Percentiles rank a stretch among this genome's conserved stretches.
Evolutionary conservation across 2,797 vertebrate genomes (phyloP).

Genomic region (Tarsius wallacei): DNA sequence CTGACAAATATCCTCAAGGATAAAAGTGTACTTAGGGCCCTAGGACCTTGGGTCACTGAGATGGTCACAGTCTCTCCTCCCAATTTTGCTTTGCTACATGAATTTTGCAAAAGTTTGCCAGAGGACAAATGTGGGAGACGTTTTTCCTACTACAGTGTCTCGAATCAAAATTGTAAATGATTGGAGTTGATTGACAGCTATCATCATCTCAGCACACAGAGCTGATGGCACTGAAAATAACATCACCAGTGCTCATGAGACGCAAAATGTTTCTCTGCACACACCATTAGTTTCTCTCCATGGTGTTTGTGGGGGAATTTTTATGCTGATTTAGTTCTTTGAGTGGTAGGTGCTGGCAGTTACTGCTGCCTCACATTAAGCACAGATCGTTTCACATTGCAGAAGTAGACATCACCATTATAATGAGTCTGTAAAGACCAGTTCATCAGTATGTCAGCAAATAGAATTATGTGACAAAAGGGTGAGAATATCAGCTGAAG

Average conservation of each 20-base stretch:
- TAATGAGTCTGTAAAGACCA: neutral
- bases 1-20: neutral
- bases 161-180: neutral
- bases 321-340: slow-evolving; percentile 51
- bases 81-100: neutral
- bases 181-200: slow-evolving; percentile 70
- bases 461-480: neutral
- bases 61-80: neutral
- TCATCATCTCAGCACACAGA: neutral
- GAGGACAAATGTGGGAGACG: neutral
- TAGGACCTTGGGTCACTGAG: neutral
- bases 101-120: slow-evolving; percentile 54
- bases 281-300: neutral
- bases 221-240: slow-evolving; percentile 39
- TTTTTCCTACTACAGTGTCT: neutral
- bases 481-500: neutral
- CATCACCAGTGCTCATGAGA: neutral
- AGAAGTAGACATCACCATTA: neutral
- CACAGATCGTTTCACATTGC: neutral
- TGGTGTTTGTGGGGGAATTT: neutral
- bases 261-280: neutral
- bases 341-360: neutral
- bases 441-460: neutral
- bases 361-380: neutral
- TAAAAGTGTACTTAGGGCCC: neutral